Percentiles rank a stretch among this genome's conserved stretches.
These are phyloP conservation scores for Hartigia nigra DNA, from an alignment of 2,888 invertebrate genomes.

Conservation along the genomic window DNA sequence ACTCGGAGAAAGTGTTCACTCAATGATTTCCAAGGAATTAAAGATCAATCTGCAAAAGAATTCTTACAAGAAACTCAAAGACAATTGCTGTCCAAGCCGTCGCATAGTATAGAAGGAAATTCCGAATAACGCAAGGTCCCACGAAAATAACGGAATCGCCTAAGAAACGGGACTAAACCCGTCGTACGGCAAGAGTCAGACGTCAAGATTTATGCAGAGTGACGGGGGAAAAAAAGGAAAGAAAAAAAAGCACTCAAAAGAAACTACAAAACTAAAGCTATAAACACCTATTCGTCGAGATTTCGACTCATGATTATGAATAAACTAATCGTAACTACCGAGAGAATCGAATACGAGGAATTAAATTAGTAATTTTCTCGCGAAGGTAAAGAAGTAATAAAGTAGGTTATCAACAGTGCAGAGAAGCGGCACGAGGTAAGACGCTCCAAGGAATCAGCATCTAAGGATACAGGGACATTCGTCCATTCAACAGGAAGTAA, in stretches of 20 bases:
- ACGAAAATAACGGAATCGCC: neutral
- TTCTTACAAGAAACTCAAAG: neutral
- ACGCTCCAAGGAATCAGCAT: neutral
- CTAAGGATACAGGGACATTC: neutral
- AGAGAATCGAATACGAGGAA: neutral
- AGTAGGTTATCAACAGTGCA: neutral
- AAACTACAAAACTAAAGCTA: neutral
- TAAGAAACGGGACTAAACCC: neutral
- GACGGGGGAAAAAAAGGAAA: neutral
- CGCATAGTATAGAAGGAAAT: neutral
- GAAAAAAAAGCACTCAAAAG: neutral
- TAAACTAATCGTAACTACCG: neutral
- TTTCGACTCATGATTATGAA: neutral
- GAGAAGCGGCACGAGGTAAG: neutral
- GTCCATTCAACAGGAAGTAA: neutral
- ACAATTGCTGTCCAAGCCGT: neutral
- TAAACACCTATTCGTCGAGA: neutral
- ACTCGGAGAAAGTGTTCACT: neutral
- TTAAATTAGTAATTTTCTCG: neutral
- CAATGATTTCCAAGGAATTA: neutral
- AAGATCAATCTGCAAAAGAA: neutral
- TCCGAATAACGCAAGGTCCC: neutral
- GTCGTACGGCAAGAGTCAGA: neutral
- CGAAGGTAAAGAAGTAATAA: neutral
- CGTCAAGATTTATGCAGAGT: neutral